These are phyloP conservation scores for Sylvia borin DNA, from an alignment of 2,797 vertebrate genomes.

Conservation along the genomic window DNA sequence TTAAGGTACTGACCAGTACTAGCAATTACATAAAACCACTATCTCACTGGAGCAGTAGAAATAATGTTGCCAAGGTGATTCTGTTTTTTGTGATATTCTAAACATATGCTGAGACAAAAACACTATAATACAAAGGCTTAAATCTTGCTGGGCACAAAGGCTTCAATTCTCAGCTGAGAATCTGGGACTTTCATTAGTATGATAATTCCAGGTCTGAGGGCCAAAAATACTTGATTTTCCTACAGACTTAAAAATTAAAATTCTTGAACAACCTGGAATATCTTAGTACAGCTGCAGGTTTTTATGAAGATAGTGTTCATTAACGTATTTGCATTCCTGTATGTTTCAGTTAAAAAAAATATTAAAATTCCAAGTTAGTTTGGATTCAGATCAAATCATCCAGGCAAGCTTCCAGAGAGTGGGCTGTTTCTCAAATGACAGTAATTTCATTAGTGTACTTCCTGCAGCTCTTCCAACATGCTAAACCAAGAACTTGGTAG, in stretches of 20 bases:
- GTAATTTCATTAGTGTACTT: constrained; percentile 35
- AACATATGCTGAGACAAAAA: constrained; percentile 2
- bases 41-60: constrained; percentile 44
- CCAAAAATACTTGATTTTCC: not conserved
- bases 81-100: constrained; percentile 9
- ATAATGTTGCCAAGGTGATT: constrained; percentile 24
- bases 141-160: constrained; percentile 3
- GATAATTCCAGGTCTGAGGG: constrained; percentile 24
- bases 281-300: not conserved
- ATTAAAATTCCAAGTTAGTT: not conserved
- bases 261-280: not conserved
- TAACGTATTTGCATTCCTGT: constrained; percentile 6
- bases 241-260: not conserved
- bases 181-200: not conserved
- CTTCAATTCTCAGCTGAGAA: not conserved
- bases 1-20: constrained; percentile 18
- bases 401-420: constrained; percentile 35
- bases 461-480: not conserved
- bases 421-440: constrained; percentile 25
- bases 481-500: not conserved
- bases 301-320: constrained; percentile 18
- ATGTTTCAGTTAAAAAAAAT: not conserved
- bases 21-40: constrained; percentile 2
- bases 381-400: constrained; percentile 40
- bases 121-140: not conserved